Evolutionary conservation across 2,888 invertebrate species (phyloP), one percentile per base, ranked within the genome.

Genomic region (Drosophila meridiana): DNA sequence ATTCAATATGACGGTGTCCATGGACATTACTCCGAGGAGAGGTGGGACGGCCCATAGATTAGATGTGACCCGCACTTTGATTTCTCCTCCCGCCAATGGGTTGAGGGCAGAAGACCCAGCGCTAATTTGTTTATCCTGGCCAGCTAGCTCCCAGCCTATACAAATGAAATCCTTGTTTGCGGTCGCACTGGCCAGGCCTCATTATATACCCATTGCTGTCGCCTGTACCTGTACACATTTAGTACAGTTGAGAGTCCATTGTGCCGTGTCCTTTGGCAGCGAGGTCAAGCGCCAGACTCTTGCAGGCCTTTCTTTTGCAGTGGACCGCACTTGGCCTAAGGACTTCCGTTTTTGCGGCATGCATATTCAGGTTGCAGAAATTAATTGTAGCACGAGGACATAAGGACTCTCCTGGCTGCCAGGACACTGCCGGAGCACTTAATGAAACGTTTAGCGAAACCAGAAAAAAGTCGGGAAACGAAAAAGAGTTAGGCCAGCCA

Each of bases 301-400:
- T 42, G 5, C 32, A n/a, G 50, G 30, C 20, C 7, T 28, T 56
- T 30, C 43, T 53, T 20, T 42, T 20, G 9, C 42, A 11, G n/a
- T 42, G 30, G 38, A 20, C 47, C 28, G 28, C 53, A 63, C 74
- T 73, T 42, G 43, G 55, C 48, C 30, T 68, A 58, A 78, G 53
- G 67, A 38, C 48, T 69, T 71, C 70, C 60, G 62, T 32, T 47
- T 68, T 48, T 55, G 14, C 3, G 30, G 26, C 30, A 13, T 30
- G 36, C 72, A 66, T 71, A 75, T 82, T 82, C 73, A 75, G 79
- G 76, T 77, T 73, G 78, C 80, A 77, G 75, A 83, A 91, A 89
- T 91, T 83, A 92, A 86, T 91, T 89, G 83, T 82, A 80, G 75
- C 82, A 81, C 70, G 82, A 83, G 88, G 83, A 82, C 80, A 70